Percentiles rank a stretch among this genome's conserved stretches.
Evolutionary conservation across 1,140 invertebrate genomes (phyloP).

Genomic region (Orussus abietinus): DNA sequence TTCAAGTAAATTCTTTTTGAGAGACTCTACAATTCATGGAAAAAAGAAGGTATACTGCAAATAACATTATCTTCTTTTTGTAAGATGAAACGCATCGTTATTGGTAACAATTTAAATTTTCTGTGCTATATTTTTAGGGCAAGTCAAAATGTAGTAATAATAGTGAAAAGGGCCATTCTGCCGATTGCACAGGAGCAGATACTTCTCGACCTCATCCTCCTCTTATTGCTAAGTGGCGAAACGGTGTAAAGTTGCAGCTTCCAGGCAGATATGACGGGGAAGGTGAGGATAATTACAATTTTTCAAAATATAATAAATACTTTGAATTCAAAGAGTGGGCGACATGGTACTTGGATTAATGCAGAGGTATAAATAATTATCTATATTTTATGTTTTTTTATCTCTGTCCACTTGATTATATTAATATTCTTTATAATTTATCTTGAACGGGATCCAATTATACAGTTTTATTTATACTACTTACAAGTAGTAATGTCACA

Average conservation of each 20-base stretch:
- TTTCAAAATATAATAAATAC: conserved; percentile 7
- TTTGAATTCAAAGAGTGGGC: conserved; percentile 2
- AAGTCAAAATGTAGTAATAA: conserved; percentile 44
- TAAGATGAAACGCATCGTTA: no score
- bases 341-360: no score
- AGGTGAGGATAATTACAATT: conserved; percentile 48
- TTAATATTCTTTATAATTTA: not conserved
- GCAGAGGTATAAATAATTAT: no score
- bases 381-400: conserved; percentile 3
- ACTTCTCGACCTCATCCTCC: conserved; percentile 50
- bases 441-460: no score
- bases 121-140: conserved; percentile 23
- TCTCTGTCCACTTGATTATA: conserved; percentile 2
- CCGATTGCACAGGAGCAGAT: conserved; percentile 40
- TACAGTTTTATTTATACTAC: no score
- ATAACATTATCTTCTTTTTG: no score
- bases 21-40: conserved; percentile 58
- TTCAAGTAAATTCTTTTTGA: conserved; percentile 64
- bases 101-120: no score
- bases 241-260: conserved; percentile 65
- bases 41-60: conserved; percentile 41
- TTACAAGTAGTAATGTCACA: no score
- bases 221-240: conserved; percentile 67
- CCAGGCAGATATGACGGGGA: conserved; percentile 65
- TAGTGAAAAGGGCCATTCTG: conserved; percentile 40